Evolutionary conservation across 2,113 vertebrate species (phyloP), one percentile per base, ranked within the genome.

Genomic region (Rallus limicola): DNA sequence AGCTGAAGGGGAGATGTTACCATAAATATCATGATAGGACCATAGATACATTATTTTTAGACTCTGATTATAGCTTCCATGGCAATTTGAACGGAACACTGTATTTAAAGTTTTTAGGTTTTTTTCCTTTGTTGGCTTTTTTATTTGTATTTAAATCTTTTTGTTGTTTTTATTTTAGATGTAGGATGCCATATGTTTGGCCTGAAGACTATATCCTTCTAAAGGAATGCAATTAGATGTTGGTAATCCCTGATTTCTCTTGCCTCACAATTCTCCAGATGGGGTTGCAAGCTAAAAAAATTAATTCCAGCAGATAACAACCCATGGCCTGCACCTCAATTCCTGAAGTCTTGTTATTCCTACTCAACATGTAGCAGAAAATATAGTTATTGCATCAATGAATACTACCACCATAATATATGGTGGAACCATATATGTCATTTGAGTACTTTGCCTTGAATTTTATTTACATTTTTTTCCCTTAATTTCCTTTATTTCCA

Each of bases 341-440:
- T 79, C 33, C 11, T 48, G 48, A 23, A 48, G 48, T 48, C 19
- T 48, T 48, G 48, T 48, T 10, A 23, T 23, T 48, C 48, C 21
- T 23, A 48, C 48, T 38, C 18, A 68, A 10, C 13, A 15, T 23
- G 10, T 64, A 23, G 48, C 19, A 74, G 34, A 69, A 95, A 70
- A 72, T 17, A 42, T 0, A 56, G 9, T 20, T 67, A 36, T 28
- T 23, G 63, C 5, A 11, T 8, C 2, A 31, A 1, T 29, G 10
- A 76, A 13, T 81, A 14, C 21, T 71, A 28, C 13, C 62, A 26
- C 20, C 6, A 28, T 38, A 38, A 5, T 14, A 3, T n/a, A 29
- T 63, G 67, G 14, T 65, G 44, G 33, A 11, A 60, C 12, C 1
- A 7, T 5, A 9, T 15, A 21, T 7, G 29, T 28, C 0, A 28